Conservation (phyloP, 2,888 invertebrate genomes). For the Acanthosepion esculentum region DNA sequence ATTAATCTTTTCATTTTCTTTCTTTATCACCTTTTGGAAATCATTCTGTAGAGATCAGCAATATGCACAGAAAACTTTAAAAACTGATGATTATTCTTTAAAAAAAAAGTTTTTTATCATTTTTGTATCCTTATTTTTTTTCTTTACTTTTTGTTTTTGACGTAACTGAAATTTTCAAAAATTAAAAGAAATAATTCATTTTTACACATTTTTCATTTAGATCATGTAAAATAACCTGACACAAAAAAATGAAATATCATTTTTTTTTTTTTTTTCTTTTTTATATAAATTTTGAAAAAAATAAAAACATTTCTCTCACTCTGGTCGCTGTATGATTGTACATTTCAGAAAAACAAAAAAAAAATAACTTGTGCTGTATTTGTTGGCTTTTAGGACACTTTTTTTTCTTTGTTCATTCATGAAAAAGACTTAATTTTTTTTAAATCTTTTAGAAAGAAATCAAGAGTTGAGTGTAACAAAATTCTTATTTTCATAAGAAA, state of each 20-base stretch:
- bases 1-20: not conserved
- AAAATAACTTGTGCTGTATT: not conserved
- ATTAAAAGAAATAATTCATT: not conserved
- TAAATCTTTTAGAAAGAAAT: not conserved
- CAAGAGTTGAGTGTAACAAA: not conserved
- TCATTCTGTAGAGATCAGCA: conserved; percentile 1
- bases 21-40: not conserved
- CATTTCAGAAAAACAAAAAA: not conserved
- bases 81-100: not conserved
- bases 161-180: not conserved
- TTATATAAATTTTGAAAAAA: not conserved
- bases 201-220: not conserved
- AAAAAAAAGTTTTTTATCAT: not conserved
- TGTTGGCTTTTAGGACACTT: not conserved
- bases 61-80: too few species aligned
- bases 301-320: not conserved
- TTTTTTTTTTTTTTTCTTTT: not conserved
- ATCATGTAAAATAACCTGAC: not conserved
- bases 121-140: not conserved
- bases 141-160: not conserved
- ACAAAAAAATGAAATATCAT: not conserved
- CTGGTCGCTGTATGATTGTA: not conserved
- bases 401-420: not conserved
- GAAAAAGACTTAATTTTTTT: not conserved
- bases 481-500: not conserved